Base-by-base conservation (phyloP, 2,888 invertebrate genomes). In the Drosophila cognata region DNA sequence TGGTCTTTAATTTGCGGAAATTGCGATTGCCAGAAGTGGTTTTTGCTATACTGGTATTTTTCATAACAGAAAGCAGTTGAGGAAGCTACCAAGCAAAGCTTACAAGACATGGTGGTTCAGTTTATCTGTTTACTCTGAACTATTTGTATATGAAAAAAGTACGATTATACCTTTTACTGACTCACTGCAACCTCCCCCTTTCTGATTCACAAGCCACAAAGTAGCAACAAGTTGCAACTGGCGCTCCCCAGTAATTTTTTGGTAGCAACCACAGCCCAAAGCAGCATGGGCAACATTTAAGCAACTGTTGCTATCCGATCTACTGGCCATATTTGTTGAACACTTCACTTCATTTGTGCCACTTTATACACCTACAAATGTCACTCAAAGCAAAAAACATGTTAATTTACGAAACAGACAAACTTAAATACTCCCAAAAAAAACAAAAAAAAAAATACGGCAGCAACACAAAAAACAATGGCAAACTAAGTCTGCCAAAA, bases 281-380 rank as follows among this genome's bases (percentile, higher is more conserved):
- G 59, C 48, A 38, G 48, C 51, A 52, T 69, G 53, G 69, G 66
- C 60, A 65, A 55, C 74, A 73, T 58, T 73, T 65, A 68, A 63
- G 63, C 82, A 71, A 60, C 65, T 78, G 74, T 50, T 78, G 76
- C 58, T 59, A 74, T 76, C 72, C 79, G 79, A 81, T 77, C 79
- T 74, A 35, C 60, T 63, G 73, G 77, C 85, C 85, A 85, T 85
- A 85, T 85, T 85, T 85, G 85, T 85, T 88, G 88, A 82, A 85
- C 84, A 85, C 88, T 88, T 85, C 89, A 87, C 89, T 87, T 87
- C 87, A 86, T 87, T 87, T 87, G 87, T 88, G 87, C 89, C 87
- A 87, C 88, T 88, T 88, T 88, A 82, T 87, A 88, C 87, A 87
- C 89, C 89, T 88, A 87, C 87, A 87, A 87, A 87, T 87, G 87